Evolutionary conservation across 2,888 invertebrate species (phyloP), one percentile per base, ranked within the genome.

Genomic region (Xylota segnis): DNA sequence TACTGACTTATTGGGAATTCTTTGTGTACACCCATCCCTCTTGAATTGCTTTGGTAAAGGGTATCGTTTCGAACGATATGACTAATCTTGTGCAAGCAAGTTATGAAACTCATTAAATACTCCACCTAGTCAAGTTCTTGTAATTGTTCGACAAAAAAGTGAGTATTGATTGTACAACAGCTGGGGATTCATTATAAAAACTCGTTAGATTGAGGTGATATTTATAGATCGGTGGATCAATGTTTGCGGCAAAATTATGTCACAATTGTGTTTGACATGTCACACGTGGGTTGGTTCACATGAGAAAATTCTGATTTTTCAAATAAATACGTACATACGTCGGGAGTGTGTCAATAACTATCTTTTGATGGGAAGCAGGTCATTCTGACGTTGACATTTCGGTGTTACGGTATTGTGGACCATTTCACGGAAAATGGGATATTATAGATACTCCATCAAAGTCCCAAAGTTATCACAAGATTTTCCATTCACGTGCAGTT

Each of bases 1-100:
- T 37, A 59, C 76, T 59, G 37, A 76, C 37, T 65, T 76, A 18
- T 52, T 12, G 66, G 37, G 29, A 68, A 14, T 50, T 32, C 45
- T 16, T 45, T 7, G 7, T 16, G 16, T 9, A 7, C 16, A n/a
- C 29, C 29, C 27, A 18, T 18, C 16, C 61, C 29, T 9, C 9
- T 12, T 5, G 7, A 7, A 9, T 9, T 3, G 9, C 27, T n/a
- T 27, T 43, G 43, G 6, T 14, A 1, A 47, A 29, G 45, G 47
- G 63, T 32, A 32, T 18, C 10, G 23, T 9, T 14, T 43, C n/a
- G 4, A 9, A 1, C 32, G 4, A 0, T 54, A 59, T 76, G 76
- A 76, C 40, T 76, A 76, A 66, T 63, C 29, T 16, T 47, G 61
- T n/a, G 16, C 14, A 50, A 23, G 4, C 4, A 12, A 16, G 23